Percentiles rank a stretch among this genome's conserved stretches.
phyloP scores from a whole-genome alignment of 2,888 invertebrate species.

The Pediacus dermestoides region DNA sequence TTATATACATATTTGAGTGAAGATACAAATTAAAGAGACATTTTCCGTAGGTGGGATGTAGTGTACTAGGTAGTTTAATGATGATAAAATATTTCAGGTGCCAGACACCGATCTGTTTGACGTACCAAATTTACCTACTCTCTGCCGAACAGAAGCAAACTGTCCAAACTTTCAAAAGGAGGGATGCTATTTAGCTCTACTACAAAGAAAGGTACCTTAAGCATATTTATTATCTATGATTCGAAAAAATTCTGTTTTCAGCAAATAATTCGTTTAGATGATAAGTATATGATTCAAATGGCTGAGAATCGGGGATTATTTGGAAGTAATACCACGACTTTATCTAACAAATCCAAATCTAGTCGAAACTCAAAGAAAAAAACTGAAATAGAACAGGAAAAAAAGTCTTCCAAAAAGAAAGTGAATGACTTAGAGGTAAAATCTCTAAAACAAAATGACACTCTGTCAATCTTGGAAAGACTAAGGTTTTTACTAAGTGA shows the following conservation, averaged over 20 bases:
- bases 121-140: constrained; percentile 56
- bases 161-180: constrained; percentile 52
- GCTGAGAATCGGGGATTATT: constrained; percentile 78
- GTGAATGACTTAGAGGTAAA: constrained; percentile 40
- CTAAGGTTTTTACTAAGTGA: no score
- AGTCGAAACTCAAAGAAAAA: constrained; percentile 45
- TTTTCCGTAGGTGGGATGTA: no score
- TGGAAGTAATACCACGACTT: constrained; percentile 46
- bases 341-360: constrained; percentile 46
- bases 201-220: constrained; percentile 60
- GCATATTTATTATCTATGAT: not conserved
- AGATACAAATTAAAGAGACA: no score
- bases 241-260: constrained; percentile 34
- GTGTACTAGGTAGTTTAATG: no score
- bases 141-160: constrained; percentile 54
- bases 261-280: constrained; percentile 73
- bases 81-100: no score
- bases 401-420: constrained; percentile 33
- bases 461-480: no score
- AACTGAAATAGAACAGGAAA: constrained; percentile 36
- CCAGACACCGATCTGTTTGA: constrained; percentile 71
- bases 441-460: no score
- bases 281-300: constrained; percentile 79
- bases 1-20: no score
- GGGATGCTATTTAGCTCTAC: constrained; percentile 65